Percentiles rank a stretch among this genome's conserved stretches.
Evolutionary conservation across 2,888 invertebrate species (phyloP).

Genomic region (Macaria notata): DNA sequence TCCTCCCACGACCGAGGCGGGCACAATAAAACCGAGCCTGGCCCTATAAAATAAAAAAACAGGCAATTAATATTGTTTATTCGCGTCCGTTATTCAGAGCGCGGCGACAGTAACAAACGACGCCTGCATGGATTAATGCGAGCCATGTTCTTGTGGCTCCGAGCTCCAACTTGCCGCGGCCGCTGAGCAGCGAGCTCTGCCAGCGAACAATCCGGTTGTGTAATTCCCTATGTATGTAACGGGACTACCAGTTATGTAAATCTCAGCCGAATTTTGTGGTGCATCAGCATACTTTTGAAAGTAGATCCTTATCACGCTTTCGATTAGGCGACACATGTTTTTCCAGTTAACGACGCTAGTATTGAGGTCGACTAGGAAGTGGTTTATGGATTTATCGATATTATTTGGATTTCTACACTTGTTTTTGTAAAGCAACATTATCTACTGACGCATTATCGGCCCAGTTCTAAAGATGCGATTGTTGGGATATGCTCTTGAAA

Average conservation of each 20-base stretch:
- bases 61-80: conserved; percentile 77
- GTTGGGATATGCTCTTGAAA: conserved; percentile 20
- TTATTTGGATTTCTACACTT: conserved; percentile 32
- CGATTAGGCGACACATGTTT: conserved; percentile 47
- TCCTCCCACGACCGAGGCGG: conserved; percentile 70
- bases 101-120: conserved; percentile 67
- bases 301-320: conserved; percentile 64
- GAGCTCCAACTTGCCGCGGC: not conserved
- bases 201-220: conserved; percentile 69
- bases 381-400: conserved; percentile 48
- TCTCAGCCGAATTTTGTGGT: conserved; percentile 76
- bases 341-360: conserved; percentile 35
- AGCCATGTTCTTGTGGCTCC: conserved; percentile 30
- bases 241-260: conserved; percentile 80
- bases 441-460: conserved; percentile 48
- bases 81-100: conserved; percentile 72
- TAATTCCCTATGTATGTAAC: conserved; percentile 76
- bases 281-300: conserved; percentile 67
- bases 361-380: conserved; percentile 41
- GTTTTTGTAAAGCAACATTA: conserved; percentile 7
- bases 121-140: conserved; percentile 61
- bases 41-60: conserved; percentile 75
- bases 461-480: conserved; percentile 25
- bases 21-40: conserved; percentile 63
- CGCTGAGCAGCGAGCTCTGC: conserved; percentile 16